Conservation (phyloP, 2,113 vertebrate genomes). For the Leptobrachium leishanense region DNA sequence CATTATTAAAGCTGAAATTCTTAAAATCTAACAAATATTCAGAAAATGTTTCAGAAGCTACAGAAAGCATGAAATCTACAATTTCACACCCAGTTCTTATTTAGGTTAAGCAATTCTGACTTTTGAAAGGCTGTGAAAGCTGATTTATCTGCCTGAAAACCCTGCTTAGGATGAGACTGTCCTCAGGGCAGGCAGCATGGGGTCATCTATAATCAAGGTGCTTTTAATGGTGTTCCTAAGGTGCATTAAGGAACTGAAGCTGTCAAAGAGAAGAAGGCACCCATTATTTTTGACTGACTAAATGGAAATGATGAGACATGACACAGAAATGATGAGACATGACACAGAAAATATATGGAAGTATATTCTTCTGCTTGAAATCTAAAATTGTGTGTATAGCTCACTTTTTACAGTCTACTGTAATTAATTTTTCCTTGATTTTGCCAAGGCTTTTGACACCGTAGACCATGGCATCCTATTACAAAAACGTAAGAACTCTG, state of each 20-base stretch:
- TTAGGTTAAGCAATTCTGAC: background rate
- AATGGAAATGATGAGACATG: background rate
- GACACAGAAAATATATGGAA: too few species aligned
- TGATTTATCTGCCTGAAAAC: conserved; percentile 15
- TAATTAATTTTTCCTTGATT: too few species aligned
- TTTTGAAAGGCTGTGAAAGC: background rate
- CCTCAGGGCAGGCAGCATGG: conserved; percentile 5
- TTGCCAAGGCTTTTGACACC: too few species aligned
- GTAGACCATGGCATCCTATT: too few species aligned
- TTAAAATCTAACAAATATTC: background rate
- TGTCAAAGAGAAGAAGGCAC: background rate
- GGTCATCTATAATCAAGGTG: background rate
- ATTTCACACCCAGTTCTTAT: background rate
- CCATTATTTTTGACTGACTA: background rate
- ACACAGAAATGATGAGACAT: background rate
- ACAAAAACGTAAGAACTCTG: too few species aligned
- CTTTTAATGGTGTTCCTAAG: background rate
- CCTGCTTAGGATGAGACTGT: background rate
- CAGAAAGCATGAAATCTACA: background rate
- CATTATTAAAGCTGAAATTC: background rate
- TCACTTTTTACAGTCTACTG: too few species aligned
- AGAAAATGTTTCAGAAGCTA: conserved; percentile 2
- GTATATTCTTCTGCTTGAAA: too few species aligned
- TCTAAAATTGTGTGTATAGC: too few species aligned
- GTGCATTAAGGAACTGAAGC: background rate